Percentiles rank a stretch among this genome's conserved stretches.
phyloP scores from a whole-genome alignment of 1,140 invertebrate genomes.

The Whitmania pigra region DNA sequence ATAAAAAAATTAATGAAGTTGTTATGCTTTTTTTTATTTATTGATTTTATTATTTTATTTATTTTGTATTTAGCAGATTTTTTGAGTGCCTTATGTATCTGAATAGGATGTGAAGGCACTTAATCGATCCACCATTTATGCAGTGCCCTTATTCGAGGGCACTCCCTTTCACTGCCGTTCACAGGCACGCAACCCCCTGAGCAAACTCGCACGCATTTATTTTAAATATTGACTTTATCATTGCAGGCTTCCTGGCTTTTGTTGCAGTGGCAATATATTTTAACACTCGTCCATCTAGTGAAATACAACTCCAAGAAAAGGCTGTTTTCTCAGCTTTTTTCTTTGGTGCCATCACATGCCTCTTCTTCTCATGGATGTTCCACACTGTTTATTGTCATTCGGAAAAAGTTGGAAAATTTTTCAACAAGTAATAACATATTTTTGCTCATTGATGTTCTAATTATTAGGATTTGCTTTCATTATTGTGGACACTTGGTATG shows the following conservation, averaged over 20 bases:
- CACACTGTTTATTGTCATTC: slow-evolving; percentile 97
- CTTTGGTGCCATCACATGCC: slow-evolving; percentile 86
- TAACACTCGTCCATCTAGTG: slow-evolving; percentile 34
- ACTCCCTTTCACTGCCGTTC: no score
- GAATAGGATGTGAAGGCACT: no score
- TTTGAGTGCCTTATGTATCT: no score
- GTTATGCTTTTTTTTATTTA: no score
- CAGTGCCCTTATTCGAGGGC: no score
- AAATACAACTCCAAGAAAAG: slow-evolving; percentile 41
- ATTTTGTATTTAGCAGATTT: no score
- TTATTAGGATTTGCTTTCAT: background rate
- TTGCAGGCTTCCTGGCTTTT: slow-evolving; percentile 38
- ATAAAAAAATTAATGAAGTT: no score
- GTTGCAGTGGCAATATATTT: slow-evolving; percentile 38
- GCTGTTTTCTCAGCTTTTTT: slow-evolving; percentile 60
- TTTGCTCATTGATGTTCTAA: background rate
- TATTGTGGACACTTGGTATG: background rate
- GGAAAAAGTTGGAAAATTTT: slow-evolving; percentile 80
- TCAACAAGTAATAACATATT: slow-evolving; percentile 62
- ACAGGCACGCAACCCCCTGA: no score
- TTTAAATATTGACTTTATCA: no score
- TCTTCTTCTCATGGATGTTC: slow-evolving; percentile 91
- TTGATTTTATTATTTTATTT: no score
- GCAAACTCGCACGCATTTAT: no score
- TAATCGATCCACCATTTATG: no score